A percentile compares a stretch with the other conserved stretches of the same genome.
Evolutionary conservation across 1,140 invertebrate genomes (phyloP).

Genomic region (Tetraneura akinire): DNA sequence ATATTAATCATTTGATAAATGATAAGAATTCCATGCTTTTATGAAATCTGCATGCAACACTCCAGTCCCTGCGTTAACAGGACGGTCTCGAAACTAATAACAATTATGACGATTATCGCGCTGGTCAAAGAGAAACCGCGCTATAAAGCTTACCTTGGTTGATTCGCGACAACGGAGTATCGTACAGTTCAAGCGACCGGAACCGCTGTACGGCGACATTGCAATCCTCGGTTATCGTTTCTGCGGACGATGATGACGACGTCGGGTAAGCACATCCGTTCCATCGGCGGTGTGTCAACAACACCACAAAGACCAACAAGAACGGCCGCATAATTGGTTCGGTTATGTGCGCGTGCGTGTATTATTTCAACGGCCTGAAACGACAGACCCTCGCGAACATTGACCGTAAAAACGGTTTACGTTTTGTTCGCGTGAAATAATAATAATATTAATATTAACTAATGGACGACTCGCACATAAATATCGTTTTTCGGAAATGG

Average conservation of each 20-base stretch:
- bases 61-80: too few species aligned
- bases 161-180: slow-evolving; percentile 4
- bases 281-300: background rate
- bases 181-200: slow-evolving; percentile 18
- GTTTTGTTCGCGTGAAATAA: background rate
- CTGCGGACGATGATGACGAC: slow-evolving; percentile 3
- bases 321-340: slow-evolving; percentile 29
- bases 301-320: background rate
- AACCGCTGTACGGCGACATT: slow-evolving; percentile 14
- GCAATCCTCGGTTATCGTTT: background rate
- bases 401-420: background rate
- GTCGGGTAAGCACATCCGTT: slow-evolving; percentile 27
- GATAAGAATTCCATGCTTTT: too few species aligned
- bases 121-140: too few species aligned
- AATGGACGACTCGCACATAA: background rate
- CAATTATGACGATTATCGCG: too few species aligned
- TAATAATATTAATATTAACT: too few species aligned
- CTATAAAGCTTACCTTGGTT: background rate
- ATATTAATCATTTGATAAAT: too few species aligned
- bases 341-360: background rate
- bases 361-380: too few species aligned
- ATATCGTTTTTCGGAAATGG: too few species aligned
- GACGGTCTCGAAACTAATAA: too few species aligned
- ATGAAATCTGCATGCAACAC: too few species aligned
- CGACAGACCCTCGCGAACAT: background rate